Evolutionary conservation across 2,797 vertebrate species (phyloP).

Genomic region (Lithobates sylvaticus): DNA sequence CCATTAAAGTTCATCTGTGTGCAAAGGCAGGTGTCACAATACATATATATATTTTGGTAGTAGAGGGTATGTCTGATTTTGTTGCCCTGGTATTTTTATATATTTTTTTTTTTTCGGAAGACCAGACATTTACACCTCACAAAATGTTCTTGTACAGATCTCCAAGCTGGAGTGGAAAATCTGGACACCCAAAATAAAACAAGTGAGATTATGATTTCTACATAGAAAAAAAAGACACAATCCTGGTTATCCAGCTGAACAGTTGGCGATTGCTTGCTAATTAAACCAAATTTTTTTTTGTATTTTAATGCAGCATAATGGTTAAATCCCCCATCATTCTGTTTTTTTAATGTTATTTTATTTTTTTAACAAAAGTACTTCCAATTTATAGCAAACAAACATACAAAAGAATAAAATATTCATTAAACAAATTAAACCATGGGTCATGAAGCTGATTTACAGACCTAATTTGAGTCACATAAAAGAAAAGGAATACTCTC

Average conservation of each 20-base stretch:
- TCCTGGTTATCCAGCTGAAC: not conserved
- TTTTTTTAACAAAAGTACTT: not conserved
- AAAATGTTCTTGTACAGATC: slow-evolving; percentile 26
- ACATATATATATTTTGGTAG: too few relatives aligned
- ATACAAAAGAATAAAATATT: slow-evolving; percentile 15
- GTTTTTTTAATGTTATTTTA: too few relatives aligned
- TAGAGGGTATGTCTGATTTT: too few relatives aligned
- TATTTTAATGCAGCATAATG: not conserved
- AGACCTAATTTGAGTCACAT: slow-evolving; percentile 18
- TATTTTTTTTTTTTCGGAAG: not conserved
- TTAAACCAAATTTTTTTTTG: not conserved
- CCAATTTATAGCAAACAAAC: slow-evolving; percentile 11
- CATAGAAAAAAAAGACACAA: not conserved
- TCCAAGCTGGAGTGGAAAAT: slow-evolving; percentile 19
- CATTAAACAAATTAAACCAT: slow-evolving; percentile 29
- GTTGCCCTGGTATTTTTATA: too few relatives aligned
- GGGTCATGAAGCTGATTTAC: slow-evolving; percentile 8
- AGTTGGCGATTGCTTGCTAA: not conserved
- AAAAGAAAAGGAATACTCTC: not conserved
- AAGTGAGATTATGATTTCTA: not conserved
- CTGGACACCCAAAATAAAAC: not conserved
- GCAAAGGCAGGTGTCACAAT: too few relatives aligned
- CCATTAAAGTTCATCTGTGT: too few relatives aligned
- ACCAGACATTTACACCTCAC: not conserved
- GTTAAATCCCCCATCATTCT: not conserved